Evolutionary conservation across 2,113 vertebrate species (phyloP).

Genomic region (Eira barbara): DNA sequence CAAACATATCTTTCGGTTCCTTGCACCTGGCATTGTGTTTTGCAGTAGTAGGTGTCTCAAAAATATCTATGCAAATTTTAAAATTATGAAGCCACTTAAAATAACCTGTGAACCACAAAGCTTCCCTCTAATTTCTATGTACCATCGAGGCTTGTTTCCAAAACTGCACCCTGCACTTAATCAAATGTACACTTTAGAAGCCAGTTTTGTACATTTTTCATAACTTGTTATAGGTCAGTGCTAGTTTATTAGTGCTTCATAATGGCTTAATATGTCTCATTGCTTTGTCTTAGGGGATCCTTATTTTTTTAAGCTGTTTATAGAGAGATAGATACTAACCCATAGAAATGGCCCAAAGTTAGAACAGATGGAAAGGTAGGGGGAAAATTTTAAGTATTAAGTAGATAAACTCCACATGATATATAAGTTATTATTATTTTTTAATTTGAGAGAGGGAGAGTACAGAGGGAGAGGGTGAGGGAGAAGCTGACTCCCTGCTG

Average conservation of each 20-base stretch:
- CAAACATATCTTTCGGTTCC: neutral
- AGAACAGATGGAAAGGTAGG: neutral
- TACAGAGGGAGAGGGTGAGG: neutral
- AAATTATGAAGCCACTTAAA: constrained; percentile 1
- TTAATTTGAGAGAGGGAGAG: neutral
- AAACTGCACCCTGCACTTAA: neutral
- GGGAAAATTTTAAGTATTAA: neutral
- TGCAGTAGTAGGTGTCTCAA: neutral
- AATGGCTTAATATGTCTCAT: neutral
- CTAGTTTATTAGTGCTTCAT: neutral
- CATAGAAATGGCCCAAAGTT: neutral
- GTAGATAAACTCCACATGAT: neutral
- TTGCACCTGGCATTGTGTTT: neutral
- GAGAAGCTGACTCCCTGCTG: neutral
- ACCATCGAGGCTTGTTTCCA: neutral
- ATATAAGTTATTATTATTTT: neutral
- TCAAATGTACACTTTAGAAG: neutral
- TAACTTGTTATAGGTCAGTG: neutral
- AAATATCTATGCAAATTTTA: neutral
- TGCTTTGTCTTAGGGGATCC: neutral
- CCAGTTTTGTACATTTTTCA: neutral
- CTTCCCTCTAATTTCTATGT: neutral
- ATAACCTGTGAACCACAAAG: neutral
- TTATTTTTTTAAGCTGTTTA: neutral
- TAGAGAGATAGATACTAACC: neutral